Percentiles rank a stretch among this genome's conserved stretches.
These are phyloP conservation scores for Ageneiosus marmoratus DNA, from an alignment of 2,113 vertebrate genomes.

Conservation along the genomic window DNA sequence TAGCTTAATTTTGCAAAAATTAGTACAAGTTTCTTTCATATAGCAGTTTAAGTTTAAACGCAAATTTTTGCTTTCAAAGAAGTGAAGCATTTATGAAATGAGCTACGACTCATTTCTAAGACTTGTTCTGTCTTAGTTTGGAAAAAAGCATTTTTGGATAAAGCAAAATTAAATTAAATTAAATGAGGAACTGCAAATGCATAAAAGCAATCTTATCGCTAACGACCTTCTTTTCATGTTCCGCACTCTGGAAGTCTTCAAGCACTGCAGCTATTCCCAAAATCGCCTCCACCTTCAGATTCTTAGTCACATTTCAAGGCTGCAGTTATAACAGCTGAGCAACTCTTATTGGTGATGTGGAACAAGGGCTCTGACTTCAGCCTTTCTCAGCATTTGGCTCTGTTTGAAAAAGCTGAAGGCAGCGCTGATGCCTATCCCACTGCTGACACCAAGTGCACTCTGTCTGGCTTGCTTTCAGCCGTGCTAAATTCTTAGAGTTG, in stretches of 20 bases:
- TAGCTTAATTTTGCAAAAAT: background rate
- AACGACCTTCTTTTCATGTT: background rate
- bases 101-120: too few relatives aligned
- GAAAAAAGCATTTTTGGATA: background rate
- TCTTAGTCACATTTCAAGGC: background rate
- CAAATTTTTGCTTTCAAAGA: too few relatives aligned
- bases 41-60: too few relatives aligned
- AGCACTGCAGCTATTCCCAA: background rate
- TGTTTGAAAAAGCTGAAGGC: slow-evolving; percentile 5
- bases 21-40: background rate
- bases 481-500: background rate
- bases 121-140: background rate
- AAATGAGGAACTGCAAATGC: background rate
- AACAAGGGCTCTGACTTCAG: slow-evolving; percentile 10
- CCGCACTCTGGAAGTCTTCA: background rate
- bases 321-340: background rate
- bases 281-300: background rate
- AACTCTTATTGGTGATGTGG: background rate
- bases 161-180: too few relatives aligned
- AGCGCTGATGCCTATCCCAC: slow-evolving; percentile 14
- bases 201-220: background rate
- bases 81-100: background rate
- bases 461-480: slow-evolving; percentile 3
- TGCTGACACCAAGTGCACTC: slow-evolving; percentile 8
- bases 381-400: background rate